Conservation (phyloP, 2,113 vertebrate genomes). For the Cyanistes caeruleus region DNA sequence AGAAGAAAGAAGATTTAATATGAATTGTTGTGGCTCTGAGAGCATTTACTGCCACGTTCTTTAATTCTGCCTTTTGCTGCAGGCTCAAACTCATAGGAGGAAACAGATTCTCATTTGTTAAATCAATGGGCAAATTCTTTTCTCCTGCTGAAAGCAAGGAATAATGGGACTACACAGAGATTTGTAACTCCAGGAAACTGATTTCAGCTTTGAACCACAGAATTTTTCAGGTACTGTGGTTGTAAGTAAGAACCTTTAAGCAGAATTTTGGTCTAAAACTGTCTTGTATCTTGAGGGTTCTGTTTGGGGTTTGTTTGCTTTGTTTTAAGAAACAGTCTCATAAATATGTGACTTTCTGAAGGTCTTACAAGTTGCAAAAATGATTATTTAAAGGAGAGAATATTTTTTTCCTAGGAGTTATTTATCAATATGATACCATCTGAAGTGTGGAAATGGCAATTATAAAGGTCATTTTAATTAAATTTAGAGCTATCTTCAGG, state of each 20-base stretch:
- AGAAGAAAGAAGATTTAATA: not conserved
- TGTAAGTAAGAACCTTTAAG: not conserved
- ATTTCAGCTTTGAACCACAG: not conserved
- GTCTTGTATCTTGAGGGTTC: not conserved
- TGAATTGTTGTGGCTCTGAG: not conserved
- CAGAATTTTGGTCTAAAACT: not conserved
- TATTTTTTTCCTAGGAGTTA: not conserved
- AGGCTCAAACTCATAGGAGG: not conserved
- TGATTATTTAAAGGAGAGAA: not conserved
- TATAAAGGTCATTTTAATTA: constrained; percentile 21
- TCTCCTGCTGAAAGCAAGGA: not conserved
- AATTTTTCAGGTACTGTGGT: not conserved
- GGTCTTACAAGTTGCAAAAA: not conserved
- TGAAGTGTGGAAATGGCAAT: not conserved
- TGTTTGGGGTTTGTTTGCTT: not conserved
- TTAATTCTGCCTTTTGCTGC: not conserved
- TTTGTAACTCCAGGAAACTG: not conserved
- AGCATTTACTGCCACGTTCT: not conserved
- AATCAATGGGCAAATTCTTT: not conserved
- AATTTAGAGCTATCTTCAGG: not conserved
- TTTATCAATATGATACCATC: not conserved
- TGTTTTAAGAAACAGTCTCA: not conserved
- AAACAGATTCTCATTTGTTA: not conserved
- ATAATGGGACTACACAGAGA: not conserved
- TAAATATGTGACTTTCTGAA: not conserved